phyloP scores from a whole-genome alignment of 2,797 vertebrate species.

The Hybognathus amarus region DNA sequence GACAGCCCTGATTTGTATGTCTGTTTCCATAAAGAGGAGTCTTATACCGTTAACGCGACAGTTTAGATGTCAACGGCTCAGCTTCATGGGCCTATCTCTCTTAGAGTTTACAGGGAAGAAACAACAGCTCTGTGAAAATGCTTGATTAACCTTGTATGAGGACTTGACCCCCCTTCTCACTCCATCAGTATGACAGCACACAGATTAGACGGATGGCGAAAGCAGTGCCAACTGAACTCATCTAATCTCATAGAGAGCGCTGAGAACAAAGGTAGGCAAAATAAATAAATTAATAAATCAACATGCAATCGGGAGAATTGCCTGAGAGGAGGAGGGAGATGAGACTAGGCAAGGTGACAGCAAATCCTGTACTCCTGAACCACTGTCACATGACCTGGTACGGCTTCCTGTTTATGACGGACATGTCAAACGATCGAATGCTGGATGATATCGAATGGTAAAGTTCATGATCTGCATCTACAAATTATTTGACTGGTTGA shows the following conservation, averaged over 20 bases:
- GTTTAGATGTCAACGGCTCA: conserved; percentile 4
- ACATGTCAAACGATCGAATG: conserved; percentile 1
- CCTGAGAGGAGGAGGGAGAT: conserved; percentile 15
- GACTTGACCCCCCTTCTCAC: conserved; percentile 40
- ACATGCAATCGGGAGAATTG: conserved; percentile 48
- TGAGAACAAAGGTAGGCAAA: conserved; percentile 51
- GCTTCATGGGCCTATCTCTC: background rate
- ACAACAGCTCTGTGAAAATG: conserved; percentile 46
- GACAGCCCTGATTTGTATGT: conserved; percentile 34
- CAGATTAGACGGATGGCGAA: conserved; percentile 39
- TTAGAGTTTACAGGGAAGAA: conserved; percentile 42
- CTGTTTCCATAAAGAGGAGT: conserved; percentile 28
- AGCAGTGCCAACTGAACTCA: conserved; percentile 36
- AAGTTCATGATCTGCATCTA: background rate
- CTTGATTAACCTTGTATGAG: conserved; percentile 58
- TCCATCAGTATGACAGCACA: conserved; percentile 45
- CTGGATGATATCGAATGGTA: background rate
- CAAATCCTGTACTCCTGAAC: background rate
- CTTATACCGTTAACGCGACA: conserved; percentile 8
- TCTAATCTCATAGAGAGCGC: conserved; percentile 45
- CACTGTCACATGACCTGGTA: conserved; percentile 23
- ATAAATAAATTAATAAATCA: conserved; percentile 57
- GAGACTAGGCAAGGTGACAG: conserved; percentile 3
- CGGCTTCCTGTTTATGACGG: conserved; percentile 43
- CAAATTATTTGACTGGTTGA: background rate